phyloP scores from a whole-genome alignment of 2,113 vertebrate genomes.

The Hirundichthys speculiger region DNA sequence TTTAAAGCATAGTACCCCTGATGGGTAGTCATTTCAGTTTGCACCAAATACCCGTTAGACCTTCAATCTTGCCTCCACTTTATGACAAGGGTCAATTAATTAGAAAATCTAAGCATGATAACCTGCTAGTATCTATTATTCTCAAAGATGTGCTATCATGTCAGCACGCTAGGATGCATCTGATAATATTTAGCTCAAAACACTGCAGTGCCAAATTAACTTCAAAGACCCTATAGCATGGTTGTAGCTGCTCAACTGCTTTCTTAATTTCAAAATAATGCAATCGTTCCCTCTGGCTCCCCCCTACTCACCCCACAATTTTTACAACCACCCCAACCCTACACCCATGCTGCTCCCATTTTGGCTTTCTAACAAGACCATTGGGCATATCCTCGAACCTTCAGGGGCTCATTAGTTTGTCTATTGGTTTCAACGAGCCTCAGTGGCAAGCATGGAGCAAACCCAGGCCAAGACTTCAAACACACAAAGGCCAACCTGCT shows the following conservation, averaged over 20 bases:
- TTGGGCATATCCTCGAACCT: conserved; percentile 45
- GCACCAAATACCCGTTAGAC: too few species aligned
- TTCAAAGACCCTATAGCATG: not conserved
- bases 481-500: conserved; percentile 40
- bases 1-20: too few species aligned
- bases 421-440: conserved; percentile 51
- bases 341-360: conserved; percentile 25
- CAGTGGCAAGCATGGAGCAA: conserved; percentile 40
- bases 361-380: conserved; percentile 50
- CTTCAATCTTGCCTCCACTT: too few species aligned
- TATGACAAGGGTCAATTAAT: too few species aligned
- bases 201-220: not conserved
- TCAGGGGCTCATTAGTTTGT: conserved; percentile 72
- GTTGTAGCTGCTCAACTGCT: not conserved
- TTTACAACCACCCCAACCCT: conserved; percentile 13
- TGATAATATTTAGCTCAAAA: not conserved
- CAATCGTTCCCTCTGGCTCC: conserved; percentile 16
- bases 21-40: too few species aligned
- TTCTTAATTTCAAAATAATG: conserved; percentile 19
- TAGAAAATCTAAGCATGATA: too few species aligned
- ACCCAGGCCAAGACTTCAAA: conserved; percentile 55
- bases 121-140: too few species aligned
- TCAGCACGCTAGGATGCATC: not conserved
- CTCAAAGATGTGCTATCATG: too few species aligned
- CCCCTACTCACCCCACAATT: conserved; percentile 6